These are phyloP conservation scores for Thunnus albacares DNA, from an alignment of 2,797 vertebrate genomes.

Conservation along the genomic window DNA sequence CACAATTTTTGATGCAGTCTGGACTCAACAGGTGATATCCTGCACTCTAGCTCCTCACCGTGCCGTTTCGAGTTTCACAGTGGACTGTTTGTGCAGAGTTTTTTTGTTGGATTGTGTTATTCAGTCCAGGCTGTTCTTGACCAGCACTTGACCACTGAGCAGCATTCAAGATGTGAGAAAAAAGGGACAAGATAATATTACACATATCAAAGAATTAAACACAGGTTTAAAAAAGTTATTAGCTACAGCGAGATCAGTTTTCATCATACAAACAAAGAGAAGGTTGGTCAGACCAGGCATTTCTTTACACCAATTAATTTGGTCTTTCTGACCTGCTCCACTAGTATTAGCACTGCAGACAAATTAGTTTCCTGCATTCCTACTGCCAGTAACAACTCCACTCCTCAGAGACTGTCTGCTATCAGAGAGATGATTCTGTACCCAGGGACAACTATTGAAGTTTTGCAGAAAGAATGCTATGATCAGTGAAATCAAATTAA, in stretches of 20 bases:
- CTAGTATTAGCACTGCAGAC: slow-evolving; percentile 22
- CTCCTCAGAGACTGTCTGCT: slow-evolving; percentile 35
- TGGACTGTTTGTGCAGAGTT: not conserved
- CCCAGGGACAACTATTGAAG: slow-evolving; percentile 30
- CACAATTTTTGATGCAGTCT: not conserved
- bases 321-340: slow-evolving; percentile 4
- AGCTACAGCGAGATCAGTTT: not conserved
- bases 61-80: not conserved
- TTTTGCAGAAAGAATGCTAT: slow-evolving; percentile 17
- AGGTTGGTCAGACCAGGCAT: slow-evolving; percentile 1
- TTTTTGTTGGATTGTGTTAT: slow-evolving; percentile 11
- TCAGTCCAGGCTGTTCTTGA: slow-evolving; percentile 22
- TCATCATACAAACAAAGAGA: slow-evolving; percentile 8
- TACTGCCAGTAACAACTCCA: slow-evolving; percentile 18
- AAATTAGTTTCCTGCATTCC: slow-evolving; percentile 29
- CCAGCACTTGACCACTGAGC: slow-evolving; percentile 23
- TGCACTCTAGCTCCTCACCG: not conserved
- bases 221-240: not conserved
- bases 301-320: slow-evolving; percentile 7
- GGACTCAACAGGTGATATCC: slow-evolving; percentile 8
- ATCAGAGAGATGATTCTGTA: slow-evolving; percentile 43
- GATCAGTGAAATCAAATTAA: slow-evolving; percentile 48
- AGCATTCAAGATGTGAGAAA: slow-evolving; percentile 15
- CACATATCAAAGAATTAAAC: not conserved
- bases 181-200: slow-evolving; percentile 4